Base-by-base conservation (phyloP, 1,140 invertebrate genomes). In the Oedothorax gibbosus region DNA sequence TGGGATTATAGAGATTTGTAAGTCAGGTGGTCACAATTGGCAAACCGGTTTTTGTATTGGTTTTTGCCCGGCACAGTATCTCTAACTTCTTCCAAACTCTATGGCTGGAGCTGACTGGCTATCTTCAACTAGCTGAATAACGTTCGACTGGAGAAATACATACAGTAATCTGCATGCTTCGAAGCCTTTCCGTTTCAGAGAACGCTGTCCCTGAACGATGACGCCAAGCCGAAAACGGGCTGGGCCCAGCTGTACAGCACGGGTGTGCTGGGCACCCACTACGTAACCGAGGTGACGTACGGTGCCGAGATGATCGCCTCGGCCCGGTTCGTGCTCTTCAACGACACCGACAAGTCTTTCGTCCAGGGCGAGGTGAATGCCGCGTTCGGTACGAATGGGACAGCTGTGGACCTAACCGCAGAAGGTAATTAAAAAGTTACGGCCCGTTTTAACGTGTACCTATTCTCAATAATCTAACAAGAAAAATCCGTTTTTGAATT, bases 261-360 rank as follows among this genome's bases (percentile, higher is more conserved):
- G 21, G 14, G 35, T 9, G 49, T n/a, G 0, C 51, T 85, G 18
- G 83, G 83, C 7, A 85, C 83, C 18, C 83, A 85, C 49, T 85
- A 85, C 35, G 83, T 77, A 6, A 21, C 56, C 18, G 69, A 73
- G 20, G 21, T 85, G 7, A 85, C 83, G 5, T 77, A 85, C 12
- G 83, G 83, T 10, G 64, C 35, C 15, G 83, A 78, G 50, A 56
- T 77, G 21, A 60, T 85, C 14, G 83, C 83, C 0, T 85, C 83
- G 0, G n/a, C 60, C 2, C 56, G 72, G 10, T 72, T 85, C 10
- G 60, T 49, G 10, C 72, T 51, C 11, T n/a, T 51, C 10, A 69
- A 85, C 50, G 53, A 15, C 12, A 69, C 51, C 20, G 51, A 85
- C n/a, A 11, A n/a, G 6, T 10, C 56, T 7, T 49, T 35, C 10